Evolutionary conservation across 2,888 invertebrate species (phyloP), one percentile per base, ranked within the genome.

Genomic region (Mesopsocus fuscifrons): DNA sequence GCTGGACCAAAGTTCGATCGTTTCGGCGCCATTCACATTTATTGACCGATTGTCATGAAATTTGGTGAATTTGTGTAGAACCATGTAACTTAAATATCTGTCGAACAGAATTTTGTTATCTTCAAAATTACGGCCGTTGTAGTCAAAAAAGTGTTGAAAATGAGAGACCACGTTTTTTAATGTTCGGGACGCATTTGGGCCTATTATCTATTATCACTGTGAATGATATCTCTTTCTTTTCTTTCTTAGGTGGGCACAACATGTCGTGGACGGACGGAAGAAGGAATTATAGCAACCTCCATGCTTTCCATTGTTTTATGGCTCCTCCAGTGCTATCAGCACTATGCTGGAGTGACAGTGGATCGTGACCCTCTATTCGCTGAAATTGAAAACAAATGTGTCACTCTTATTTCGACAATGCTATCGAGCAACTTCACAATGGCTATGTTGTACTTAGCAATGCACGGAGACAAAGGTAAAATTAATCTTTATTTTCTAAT

Each of bases 211-310:
- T n/a, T n/a, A n/a, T n/a, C n/a, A n/a, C n/a, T n/a, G n/a, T n/a
- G n/a, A n/a, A n/a, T n/a, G n/a, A n/a, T n/a, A n/a, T n/a, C n/a
- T n/a, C n/a, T n/a, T n/a, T n/a, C n/a, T n/a, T 21, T 38, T 41
- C 17, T 45, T 26, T 45, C 46, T 44, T 51, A 67, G 53, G 59
- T 63, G 16, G 71, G 71, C 8, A 68, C 72, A 43, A 72, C 72
- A 1, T 79, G 72, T 53, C 71, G 82, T 47, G 80, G 81, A 1
- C 88, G 88, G 62, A 76, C 84, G 44, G 92, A 92, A 57, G 89
- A 91, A 59, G 77, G 82, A 51, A 69, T 84, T 13, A 61, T 85
- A n/a, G 81, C 88, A 1, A 74, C 76, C 43, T 76, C 87, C 2
- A 71, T 91, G n/a, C 68, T 88, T 13, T 78, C 83, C 0, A 71